phyloP scores from a whole-genome alignment of 2,888 invertebrate genomes.

The Panorpa germanica region DNA sequence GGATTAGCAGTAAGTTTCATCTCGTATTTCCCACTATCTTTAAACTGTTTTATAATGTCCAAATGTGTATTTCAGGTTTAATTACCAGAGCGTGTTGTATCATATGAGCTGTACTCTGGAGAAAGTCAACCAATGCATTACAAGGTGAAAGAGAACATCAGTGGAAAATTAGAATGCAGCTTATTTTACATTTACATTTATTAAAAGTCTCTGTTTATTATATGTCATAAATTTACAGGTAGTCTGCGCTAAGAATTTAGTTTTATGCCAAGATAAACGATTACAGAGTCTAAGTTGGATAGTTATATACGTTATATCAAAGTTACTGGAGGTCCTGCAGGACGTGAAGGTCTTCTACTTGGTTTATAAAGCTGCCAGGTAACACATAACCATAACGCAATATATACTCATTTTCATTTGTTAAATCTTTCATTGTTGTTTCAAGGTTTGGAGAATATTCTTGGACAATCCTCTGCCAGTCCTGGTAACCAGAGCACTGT shows the following conservation, averaged over 20 bases:
- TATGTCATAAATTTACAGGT: too few relatives aligned
- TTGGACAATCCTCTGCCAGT: constrained; percentile 72
- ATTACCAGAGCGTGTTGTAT: constrained; percentile 80
- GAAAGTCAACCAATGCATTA: constrained; percentile 76
- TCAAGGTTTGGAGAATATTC: constrained; percentile 58
- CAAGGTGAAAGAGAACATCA: constrained; percentile 78
- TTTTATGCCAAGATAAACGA: constrained; percentile 71
- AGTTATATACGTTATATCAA: constrained; percentile 72
- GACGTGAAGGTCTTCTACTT: constrained; percentile 75
- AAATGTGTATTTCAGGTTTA: too few relatives aligned
- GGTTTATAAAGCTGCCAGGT: constrained; percentile 85
- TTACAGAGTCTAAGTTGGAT: constrained; percentile 61
- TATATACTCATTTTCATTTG: too few relatives aligned
- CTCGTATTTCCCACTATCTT: too few relatives aligned
- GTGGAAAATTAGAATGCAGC: constrained; percentile 40
- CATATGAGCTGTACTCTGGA: constrained; percentile 77
- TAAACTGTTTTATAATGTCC: too few relatives aligned
- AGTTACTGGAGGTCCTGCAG: constrained; percentile 68
- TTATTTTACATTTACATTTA: too few relatives aligned
- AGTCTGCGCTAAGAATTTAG: constrained; percentile 63
- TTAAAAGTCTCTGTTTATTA: too few relatives aligned
- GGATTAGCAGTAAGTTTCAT: constrained; percentile 79
- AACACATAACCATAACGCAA: too few relatives aligned
- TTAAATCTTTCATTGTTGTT: too few relatives aligned
- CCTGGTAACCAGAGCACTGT: constrained; percentile 42